Evolutionary conservation across 35 echinoderm and acorn worm genomes (phyloP).

Genomic region (Holothuria glaberrima): DNA sequence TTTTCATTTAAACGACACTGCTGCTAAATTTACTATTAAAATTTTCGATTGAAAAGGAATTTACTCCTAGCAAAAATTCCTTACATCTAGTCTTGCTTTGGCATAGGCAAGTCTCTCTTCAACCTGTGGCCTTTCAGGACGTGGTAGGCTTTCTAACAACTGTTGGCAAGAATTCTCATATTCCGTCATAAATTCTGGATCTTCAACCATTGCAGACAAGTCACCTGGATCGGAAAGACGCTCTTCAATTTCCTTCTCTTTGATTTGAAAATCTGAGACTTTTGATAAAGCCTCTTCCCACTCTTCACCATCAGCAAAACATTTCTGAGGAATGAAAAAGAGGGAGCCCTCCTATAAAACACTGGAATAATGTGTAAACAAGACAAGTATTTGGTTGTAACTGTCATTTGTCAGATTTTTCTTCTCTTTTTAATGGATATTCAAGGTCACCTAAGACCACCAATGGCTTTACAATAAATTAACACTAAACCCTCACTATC

Average conservation of each 20-base stretch:
- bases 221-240: slow-evolving; percentile 14
- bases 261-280: neutral
- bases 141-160: slow-evolving; percentile 32
- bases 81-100: slow-evolving; percentile 27
- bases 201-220: neutral
- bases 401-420: too few species aligned
- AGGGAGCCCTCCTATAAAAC: too few species aligned
- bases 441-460: too few species aligned
- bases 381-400: too few species aligned
- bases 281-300: neutral
- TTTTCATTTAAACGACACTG: too few species aligned
- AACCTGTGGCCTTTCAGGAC: slow-evolving; percentile 30
- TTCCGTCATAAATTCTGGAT: neutral
- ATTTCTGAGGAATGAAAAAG: slow-evolving; percentile 15
- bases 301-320: slow-evolving; percentile 11
- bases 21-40: too few species aligned
- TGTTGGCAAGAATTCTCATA: slow-evolving; percentile 27
- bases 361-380: too few species aligned
- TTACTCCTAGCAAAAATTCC: neutral
- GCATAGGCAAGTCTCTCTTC: slow-evolving; percentile 14
- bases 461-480: too few species aligned
- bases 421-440: too few species aligned
- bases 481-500: too few species aligned
- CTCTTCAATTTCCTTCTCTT: slow-evolving; percentile 18
- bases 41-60: too few species aligned